Evolutionary conservation across 2,888 invertebrate genomes (phyloP).

Genomic region (Andrena minutula): DNA sequence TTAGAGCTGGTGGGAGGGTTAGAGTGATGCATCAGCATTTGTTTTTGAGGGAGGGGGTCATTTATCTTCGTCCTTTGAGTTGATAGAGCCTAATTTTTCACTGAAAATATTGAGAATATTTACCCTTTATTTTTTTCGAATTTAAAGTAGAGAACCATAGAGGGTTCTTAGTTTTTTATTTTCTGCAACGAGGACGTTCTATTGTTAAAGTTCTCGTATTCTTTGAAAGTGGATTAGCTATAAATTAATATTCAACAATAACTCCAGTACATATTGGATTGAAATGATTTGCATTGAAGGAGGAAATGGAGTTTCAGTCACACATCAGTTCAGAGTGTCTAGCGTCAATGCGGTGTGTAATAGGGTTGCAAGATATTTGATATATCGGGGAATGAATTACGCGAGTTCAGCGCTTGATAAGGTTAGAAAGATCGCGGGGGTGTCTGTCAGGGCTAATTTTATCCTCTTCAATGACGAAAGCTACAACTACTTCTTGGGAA

Average conservation of each 20-base stretch:
- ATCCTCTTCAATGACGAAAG: not conserved
- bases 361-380: slow-evolving; percentile 26
- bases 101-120: no score
- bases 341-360: slow-evolving; percentile 3
- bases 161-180: not conserved
- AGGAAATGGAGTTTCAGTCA: slow-evolving; percentile 16
- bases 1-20: not conserved
- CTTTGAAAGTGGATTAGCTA: not conserved
- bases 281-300: not conserved
- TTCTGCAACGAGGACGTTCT: not conserved
- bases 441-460: not conserved
- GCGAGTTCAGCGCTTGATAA: slow-evolving; percentile 32
- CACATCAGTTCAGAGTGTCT: not conserved
- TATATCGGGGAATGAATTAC: slow-evolving; percentile 35
- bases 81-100: no score
- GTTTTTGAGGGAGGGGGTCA: not conserved
- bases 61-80: not conserved
- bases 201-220: not conserved
- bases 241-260: not conserved
- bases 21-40: not conserved
- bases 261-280: not conserved
- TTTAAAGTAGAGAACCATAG: not conserved
- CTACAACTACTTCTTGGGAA: not conserved
- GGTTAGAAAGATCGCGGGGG: not conserved
- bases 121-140: not conserved